Percentiles rank a stretch among this genome's conserved stretches.
These are phyloP conservation scores for Nicator chloris DNA, from an alignment of 2,113 vertebrate genomes.

Conservation along the genomic window DNA sequence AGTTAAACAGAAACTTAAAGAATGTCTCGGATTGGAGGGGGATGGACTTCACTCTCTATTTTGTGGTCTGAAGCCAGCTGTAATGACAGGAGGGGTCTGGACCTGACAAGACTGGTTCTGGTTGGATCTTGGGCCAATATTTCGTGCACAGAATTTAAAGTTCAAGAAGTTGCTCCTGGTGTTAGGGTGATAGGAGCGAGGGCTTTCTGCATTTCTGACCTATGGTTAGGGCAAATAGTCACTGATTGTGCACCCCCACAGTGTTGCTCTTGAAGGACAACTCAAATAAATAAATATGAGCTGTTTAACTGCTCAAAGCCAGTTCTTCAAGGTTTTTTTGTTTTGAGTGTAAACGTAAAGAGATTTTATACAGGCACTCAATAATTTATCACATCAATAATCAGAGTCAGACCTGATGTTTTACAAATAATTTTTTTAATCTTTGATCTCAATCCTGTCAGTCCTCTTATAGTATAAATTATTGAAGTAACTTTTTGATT, in stretches of 20 bases:
- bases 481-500: conserved; percentile 57
- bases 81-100: background rate
- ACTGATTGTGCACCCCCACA: background rate
- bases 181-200: background rate
- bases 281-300: background rate
- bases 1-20: background rate
- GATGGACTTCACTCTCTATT: background rate
- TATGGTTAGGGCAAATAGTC: background rate
- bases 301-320: conserved; percentile 31
- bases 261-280: background rate
- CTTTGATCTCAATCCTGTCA: conserved; percentile 51
- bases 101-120: background rate
- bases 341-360: background rate
- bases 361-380: conserved; percentile 27
- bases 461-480: conserved; percentile 56
- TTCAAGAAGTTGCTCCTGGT: background rate
- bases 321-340: conserved; percentile 34
- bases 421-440: conserved; percentile 47
- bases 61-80: background rate
- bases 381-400: conserved; percentile 62
- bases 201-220: background rate
- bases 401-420: conserved; percentile 46
- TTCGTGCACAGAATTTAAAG: background rate
- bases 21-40: no score
- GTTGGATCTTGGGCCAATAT: background rate